Percentiles rank a stretch among this genome's conserved stretches.
These are phyloP conservation scores for Aleiodes leptofemur DNA, from an alignment of 2,888 invertebrate species.

Conservation along the genomic window DNA sequence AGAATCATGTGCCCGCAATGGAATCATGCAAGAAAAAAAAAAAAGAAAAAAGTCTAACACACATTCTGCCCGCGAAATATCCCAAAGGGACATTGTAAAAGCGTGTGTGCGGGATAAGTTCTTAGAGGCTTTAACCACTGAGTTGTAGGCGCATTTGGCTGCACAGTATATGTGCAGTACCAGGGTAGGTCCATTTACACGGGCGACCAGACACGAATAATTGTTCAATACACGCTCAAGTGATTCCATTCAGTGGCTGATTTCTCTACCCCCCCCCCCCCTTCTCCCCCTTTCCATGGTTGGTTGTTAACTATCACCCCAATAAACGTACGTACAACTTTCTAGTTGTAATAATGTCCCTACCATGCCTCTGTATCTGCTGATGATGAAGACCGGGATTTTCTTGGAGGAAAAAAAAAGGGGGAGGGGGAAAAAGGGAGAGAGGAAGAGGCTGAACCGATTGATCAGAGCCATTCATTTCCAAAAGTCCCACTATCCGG, in stretches of 20 bases:
- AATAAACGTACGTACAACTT: slow-evolving; percentile 30
- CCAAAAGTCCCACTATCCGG: slow-evolving; percentile 40
- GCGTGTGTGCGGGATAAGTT: slow-evolving; percentile 36
- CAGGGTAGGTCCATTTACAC: slow-evolving; percentile 78
- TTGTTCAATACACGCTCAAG: slow-evolving; percentile 80
- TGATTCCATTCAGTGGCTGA: slow-evolving; percentile 78
- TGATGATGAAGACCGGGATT: slow-evolving; percentile 30
- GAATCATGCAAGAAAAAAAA: not conserved
- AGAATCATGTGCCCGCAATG: not conserved
- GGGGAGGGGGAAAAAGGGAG: slow-evolving; percentile 1
- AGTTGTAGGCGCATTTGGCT: slow-evolving; percentile 37
- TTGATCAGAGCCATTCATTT: slow-evolving; percentile 51
- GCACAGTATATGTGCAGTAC: slow-evolving; percentile 7
- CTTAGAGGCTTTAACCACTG: slow-evolving; percentile 37
- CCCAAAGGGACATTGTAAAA: slow-evolving; percentile 31
- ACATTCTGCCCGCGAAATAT: slow-evolving; percentile 34
- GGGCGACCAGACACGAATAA: slow-evolving; percentile 81
- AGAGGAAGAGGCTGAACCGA: not conserved
- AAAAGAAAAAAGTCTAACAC: not conserved
- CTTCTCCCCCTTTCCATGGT: not conserved
- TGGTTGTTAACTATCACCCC: slow-evolving; percentile 24
- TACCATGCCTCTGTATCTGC: slow-evolving; percentile 18
- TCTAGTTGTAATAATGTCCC: slow-evolving; percentile 33
- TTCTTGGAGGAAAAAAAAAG: slow-evolving; percentile 4
- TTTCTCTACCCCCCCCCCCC: not conserved